Evolutionary conservation across 2,888 invertebrate species (phyloP), one percentile per base, ranked within the genome.

Genomic region (Ectemnius cavifrons): DNA sequence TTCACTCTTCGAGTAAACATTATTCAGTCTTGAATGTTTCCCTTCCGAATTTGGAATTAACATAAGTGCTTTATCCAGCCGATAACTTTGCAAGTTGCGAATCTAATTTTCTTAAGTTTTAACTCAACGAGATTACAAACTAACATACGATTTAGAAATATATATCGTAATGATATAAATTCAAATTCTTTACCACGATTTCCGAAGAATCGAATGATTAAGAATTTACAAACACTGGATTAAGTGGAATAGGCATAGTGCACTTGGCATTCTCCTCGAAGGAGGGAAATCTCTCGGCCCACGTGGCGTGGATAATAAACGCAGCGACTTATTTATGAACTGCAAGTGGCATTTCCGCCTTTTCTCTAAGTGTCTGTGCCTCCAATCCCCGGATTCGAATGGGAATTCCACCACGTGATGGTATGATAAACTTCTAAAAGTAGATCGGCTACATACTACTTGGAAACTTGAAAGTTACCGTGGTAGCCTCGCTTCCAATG

Each of bases 301-400:
- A 82, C 74, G 73, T 79, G 79, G 78, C 58, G 63, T 20, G 49
- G 77, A 80, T 81, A 82, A 79, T 82, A 85, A 82, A 85, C 81
- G 28, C 62, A 62, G 23, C 23, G 59, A 72, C 73, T 80, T 86
- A 84, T 85, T 85, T 81, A 83, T 63, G 78, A 74, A 77, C 69
- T 73, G 77, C 75, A 75, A 71, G 75, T 74, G 74, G 80, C 75
- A 83, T 80, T 79, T 83, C 78, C 77, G 74, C 77, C 79, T 78
- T 79, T 78, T 65, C 67, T 64, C 46, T 16, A 11, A 37, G 58
- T 13, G 52, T 67, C 64, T 63, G 58, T 61, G 59, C 58, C 37
- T 14, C 45, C 47, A 62, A 69, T 47, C 37, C 58, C 63, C 37
- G 6, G 67, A 68, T 72, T 70, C 6, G 71, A 68, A 71, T 71